Evolutionary conservation across 37 sponge, comb jelly and placozoan genomes (phyloP).

Genomic region (Amphimedon queenslandica): DNA sequence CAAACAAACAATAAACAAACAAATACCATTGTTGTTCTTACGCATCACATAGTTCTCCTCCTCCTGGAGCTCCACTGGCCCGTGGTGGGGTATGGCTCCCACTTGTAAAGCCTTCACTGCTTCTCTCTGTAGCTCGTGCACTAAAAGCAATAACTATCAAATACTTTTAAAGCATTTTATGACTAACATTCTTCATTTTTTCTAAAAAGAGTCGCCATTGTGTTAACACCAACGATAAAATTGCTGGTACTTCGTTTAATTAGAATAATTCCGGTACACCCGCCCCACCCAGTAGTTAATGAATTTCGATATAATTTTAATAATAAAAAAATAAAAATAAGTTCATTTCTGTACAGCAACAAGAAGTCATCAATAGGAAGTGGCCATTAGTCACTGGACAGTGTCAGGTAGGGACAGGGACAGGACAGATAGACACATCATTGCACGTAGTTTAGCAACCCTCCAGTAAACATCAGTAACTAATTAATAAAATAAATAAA

Average conservation of each 20-base stretch:
- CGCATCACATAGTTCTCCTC: slow-evolving; percentile 47
- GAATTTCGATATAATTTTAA: no score
- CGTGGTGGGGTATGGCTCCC: slow-evolving; percentile 8
- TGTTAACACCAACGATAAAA: no score
- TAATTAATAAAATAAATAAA: slow-evolving; percentile 14
- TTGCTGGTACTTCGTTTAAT: no score
- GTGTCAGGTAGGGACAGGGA: slow-evolving; percentile 20
- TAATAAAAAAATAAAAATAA: no score
- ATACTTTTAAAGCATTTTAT: neutral
- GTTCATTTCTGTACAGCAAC: no score
- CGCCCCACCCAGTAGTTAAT: no score
- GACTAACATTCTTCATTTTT: neutral
- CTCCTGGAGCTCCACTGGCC: slow-evolving; percentile 19
- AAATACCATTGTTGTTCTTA: slow-evolving; percentile 4
- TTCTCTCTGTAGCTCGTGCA: slow-evolving; percentile 58
- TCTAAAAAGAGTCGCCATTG: neutral
- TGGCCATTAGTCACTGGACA: no score
- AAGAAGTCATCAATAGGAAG: no score
- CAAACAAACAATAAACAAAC: neutral
- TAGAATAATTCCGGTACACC: no score
- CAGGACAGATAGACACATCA: slow-evolving; percentile 42
- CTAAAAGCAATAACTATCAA: slow-evolving; percentile 6
- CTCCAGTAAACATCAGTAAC: slow-evolving; percentile 52
- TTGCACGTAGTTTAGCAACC: slow-evolving; percentile 41
- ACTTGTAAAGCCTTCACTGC: slow-evolving; percentile 44